phyloP scores from a whole-genome alignment of 2,797 vertebrate species.

The Clarias pachynema region DNA sequence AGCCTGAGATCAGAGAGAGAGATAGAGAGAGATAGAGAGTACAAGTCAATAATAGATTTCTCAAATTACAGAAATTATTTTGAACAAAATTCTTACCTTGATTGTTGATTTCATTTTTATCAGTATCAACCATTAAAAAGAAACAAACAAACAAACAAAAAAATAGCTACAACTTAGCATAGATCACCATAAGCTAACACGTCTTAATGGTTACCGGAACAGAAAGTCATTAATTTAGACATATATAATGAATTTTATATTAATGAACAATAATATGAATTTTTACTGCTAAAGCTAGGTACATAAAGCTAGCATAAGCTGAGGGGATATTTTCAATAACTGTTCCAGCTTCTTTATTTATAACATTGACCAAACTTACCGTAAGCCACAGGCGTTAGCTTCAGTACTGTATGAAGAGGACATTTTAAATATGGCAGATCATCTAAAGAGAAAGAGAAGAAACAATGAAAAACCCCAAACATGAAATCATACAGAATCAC shows the following conservation, averaged over 20 bases:
- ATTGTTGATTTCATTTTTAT: background rate
- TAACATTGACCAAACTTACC: conserved; percentile 48
- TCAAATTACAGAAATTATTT: background rate
- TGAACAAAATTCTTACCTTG: background rate
- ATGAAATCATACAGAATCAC: background rate
- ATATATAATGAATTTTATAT: background rate
- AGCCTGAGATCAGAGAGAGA: conserved; percentile 64
- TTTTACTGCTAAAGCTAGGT: background rate
- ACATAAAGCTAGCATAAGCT: background rate
- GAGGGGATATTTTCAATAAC: background rate
- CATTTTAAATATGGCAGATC: conserved; percentile 76
- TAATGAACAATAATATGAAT: background rate
- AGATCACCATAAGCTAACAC: background rate
- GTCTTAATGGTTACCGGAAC: background rate
- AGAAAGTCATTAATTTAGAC: background rate
- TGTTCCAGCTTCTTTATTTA: too few relatives aligned
- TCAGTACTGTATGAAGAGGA: conserved; percentile 76
- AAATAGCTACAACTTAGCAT: background rate
- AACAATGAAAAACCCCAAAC: background rate
- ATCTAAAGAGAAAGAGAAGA: conserved; percentile 58
- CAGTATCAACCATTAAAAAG: too few relatives aligned
- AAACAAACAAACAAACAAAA: background rate
- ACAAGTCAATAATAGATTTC: background rate
- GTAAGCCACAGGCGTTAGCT: conserved; percentile 77
- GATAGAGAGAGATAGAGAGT: background rate